Evolutionary conservation across 2,113 vertebrate genomes (phyloP).

Genomic region (Cettia cetti): DNA sequence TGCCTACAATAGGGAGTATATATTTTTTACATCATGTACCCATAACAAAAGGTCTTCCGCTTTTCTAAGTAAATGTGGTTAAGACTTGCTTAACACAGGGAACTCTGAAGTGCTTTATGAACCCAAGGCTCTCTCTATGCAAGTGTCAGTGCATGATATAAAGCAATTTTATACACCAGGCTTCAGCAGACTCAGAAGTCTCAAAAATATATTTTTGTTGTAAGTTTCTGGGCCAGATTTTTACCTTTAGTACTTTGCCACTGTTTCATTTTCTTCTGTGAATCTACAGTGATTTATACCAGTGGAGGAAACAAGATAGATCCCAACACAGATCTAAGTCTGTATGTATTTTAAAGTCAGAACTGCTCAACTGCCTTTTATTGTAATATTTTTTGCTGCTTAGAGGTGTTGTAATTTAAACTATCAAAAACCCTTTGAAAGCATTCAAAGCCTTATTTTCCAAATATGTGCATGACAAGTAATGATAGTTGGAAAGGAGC

Average conservation of each 20-base stretch:
- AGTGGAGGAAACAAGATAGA: background rate
- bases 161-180: background rate
- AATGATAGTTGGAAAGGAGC: background rate
- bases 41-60: background rate
- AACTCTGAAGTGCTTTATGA: constrained; percentile 62
- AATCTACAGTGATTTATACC: constrained; percentile 11
- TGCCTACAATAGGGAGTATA: background rate
- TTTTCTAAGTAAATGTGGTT: background rate
- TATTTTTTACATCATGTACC: constrained; percentile 18
- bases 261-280: background rate
- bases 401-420: background rate
- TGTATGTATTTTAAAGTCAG: background rate
- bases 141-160: constrained; percentile 50
- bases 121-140: constrained; percentile 56
- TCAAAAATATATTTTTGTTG: background rate
- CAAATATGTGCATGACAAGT: background rate
- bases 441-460: background rate
- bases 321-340: background rate
- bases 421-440: background rate
- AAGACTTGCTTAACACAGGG: constrained; percentile 1
- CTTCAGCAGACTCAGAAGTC: background rate
- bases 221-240: background rate
- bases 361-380: background rate
- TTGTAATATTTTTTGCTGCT: background rate
- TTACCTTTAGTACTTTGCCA: background rate